Evolutionary conservation across 1,140 invertebrate genomes (phyloP), one percentile per base, ranked within the genome.

Genomic region (Drosophila punjabiensis): DNA sequence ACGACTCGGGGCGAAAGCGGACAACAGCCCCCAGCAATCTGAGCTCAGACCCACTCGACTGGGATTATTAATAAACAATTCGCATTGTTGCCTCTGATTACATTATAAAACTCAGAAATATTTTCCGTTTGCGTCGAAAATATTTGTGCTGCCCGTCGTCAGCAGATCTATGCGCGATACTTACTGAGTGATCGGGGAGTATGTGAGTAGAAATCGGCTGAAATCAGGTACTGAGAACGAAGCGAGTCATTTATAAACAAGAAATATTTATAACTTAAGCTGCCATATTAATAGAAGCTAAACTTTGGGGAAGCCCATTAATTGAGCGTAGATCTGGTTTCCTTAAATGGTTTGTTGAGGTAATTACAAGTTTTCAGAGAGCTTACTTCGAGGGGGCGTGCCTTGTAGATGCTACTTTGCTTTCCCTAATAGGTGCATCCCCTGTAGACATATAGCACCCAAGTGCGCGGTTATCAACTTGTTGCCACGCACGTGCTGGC

Each of bases 401-500:
- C 24, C 20, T 24, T 24, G 5, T 8, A 48, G 9, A 3, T 28
- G 5, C 0, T 9, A 24, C 5, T 30, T n/a, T 10, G 47, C 5
- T 30, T n/a, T 10, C 14, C 16, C 48, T 11, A 8, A 30, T 52
- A 16, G 28, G 28, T 53, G 50, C 28, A 13, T n/a, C 11, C n/a
- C 28, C 50, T 0, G 18, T 18, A n/a, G 13, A n/a, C 4, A 43
- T 48, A 30, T 41, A 14, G 11, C 4, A 24, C 1, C 2, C 18
- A 56, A 56, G 13, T 35, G 30, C 52, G 16, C 14, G 37, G 13
- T 70, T 43, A 33, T 33, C 68, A 13, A 14, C 6, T 48, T 45
- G 70, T 74, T 61, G 45, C 30, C 37, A 73, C 35, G 58, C 82
- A 86, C 79, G 82, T 86, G 74, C 69, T 79, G 76, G 32, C 48